Base-by-base conservation (phyloP, 2,113 vertebrate genomes). In the Rana temporaria region DNA sequence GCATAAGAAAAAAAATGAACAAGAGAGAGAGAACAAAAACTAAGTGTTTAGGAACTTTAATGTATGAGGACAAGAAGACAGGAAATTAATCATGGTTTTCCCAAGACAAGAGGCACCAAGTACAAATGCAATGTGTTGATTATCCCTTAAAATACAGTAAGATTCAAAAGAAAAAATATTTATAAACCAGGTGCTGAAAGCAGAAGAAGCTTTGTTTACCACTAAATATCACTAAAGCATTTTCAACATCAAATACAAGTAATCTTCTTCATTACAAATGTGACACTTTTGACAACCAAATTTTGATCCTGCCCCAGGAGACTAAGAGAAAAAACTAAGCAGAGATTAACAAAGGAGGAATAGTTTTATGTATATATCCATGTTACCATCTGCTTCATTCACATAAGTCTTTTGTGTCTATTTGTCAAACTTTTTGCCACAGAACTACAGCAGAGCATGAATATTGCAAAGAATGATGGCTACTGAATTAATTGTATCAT, bases 251-350 rank as follows among this genome's bases (percentile, higher is more conserved):
- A 66, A 56, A 66, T 66, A 55, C 38, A 66, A 65, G 56, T 78
- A 78, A 78, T 65, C 62, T 65, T 67, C 48, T 78, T 66, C 63
- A 55, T 78, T 55, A 78, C 48, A 52, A 66, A 78, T 78, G 48
- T 52, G 76, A 55, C 52, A 78, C 30, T 64, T 66, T 52, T 78
- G 76, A 78, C 76, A 78, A 66, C 20, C 42, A 78, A 55, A 78
- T 32, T 78, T 66, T 67, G 76, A 66, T 78, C 76, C 55, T 66
- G 62, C 76, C 76, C 76, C 76, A 78, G 63, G 76, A 56, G 76
- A 53, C 48, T 4, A 32, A 30, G 42, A 32, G 24, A 30, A 78
- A 78, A 18, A 52, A 78, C 48, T 20, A 78, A 66, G 63, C 18
- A 78, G 11, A 78, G 19, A 32, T 32, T 52, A 53, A 66, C 62